Conservation (phyloP, 2,113 vertebrate genomes). For the Peromyscus maniculatus region DNA sequence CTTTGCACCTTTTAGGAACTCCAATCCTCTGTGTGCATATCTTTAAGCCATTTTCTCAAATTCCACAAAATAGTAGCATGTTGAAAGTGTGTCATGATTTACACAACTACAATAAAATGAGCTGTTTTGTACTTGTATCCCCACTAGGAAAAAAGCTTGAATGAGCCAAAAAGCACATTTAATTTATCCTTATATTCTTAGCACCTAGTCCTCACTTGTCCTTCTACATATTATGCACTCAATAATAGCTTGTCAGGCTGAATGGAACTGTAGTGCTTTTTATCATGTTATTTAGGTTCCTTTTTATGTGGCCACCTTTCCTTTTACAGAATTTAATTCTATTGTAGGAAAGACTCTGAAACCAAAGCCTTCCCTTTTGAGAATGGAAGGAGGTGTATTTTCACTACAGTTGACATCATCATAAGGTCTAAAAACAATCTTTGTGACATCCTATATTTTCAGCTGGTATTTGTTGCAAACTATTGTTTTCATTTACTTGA, state of each 20-base stretch:
- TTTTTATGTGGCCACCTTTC: constrained; percentile 45
- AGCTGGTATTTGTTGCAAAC: constrained; percentile 23
- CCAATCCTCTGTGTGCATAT: neutral
- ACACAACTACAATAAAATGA: neutral
- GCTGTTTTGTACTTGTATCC: neutral
- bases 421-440: constrained; percentile 59
- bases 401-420: constrained; percentile 61
- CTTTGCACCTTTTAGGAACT: neutral
- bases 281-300: neutral
- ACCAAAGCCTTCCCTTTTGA: constrained; percentile 58
- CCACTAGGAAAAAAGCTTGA: neutral
- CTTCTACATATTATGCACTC: neutral
- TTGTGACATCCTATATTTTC: constrained; percentile 65
- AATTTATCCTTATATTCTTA: constrained; percentile 55
- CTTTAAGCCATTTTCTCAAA: neutral
- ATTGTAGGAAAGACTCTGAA: constrained; percentile 56
- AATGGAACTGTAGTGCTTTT: constrained; percentile 47
- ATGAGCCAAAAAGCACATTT: neutral
- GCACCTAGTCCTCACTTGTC: neutral
- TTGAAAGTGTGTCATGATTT: constrained; percentile 26
- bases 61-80: neutral
- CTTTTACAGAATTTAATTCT: constrained; percentile 54
- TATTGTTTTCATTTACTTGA: constrained; percentile 58
- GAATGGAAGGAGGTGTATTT: constrained; percentile 58
- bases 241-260: constrained; percentile 57